Base-by-base conservation (phyloP, 1,140 invertebrate genomes). In the Pteromalus puparum region DNA sequence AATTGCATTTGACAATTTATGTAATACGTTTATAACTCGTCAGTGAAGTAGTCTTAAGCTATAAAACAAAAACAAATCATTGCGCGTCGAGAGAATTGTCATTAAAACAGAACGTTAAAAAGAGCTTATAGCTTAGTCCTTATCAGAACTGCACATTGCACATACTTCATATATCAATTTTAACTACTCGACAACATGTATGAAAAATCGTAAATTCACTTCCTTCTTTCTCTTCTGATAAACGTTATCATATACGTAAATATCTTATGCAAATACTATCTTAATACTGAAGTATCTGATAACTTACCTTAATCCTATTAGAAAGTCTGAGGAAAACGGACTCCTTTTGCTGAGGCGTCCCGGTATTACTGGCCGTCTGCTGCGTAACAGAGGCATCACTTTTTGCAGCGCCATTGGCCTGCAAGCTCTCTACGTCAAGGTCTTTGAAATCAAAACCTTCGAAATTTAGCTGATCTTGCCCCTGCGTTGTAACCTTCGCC, bases 281-380 rank as follows among this genome's bases (percentile, higher is more conserved):
- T 70, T 24, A 28, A n/a, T 28, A 28, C 26, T 5, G 18, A 74
- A 34, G 2, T 74, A 74, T 34, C n/a, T n/a, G 2, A 74, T 18
- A 42, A 86, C 79, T 85, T 90, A 97, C 96, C 95, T 99, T 99
- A 38, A 99, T 98, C 89, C 98, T 96, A 93, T 99, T 99, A 53
- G 97, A 98, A 34, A 99, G 93, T 86, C 98, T 95, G 87, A 99
- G 95, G 91, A 99, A 99, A 30, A 99, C 97, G 5, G 98, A 98
- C 93, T 99, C 98, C 87, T 99, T 98, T 89, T 95, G 95, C 75
- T 94, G 94, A 24, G 93, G 94, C 1, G 90, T 87, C 34, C 87
- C 87, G 18, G 21, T 61, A 61, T 61, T 61, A 28, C 89, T 90
- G 5, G 90, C 85, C 0, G 91, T 86, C 2, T 91, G 90, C 24